phyloP scores from a whole-genome alignment of 2,113 vertebrate genomes.

The Callorhinus ursinus region DNA sequence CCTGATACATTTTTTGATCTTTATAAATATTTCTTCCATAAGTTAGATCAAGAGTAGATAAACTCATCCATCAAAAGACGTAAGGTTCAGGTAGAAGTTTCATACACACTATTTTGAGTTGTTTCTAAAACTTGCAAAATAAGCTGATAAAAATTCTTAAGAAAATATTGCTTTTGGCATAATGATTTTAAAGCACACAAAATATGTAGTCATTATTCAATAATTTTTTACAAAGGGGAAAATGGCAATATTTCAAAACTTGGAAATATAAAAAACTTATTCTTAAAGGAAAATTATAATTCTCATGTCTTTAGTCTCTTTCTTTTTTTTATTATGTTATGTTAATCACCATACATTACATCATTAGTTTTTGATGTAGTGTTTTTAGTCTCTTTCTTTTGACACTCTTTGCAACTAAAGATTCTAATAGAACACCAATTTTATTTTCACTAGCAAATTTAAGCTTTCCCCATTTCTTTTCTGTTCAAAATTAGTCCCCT shows the following conservation, averaged over 20 bases:
- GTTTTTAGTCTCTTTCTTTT: neutral
- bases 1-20: neutral
- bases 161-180: slow-evolving; percentile 28
- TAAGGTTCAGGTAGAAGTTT: neutral
- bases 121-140: slow-evolving; percentile 36
- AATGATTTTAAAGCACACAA: slow-evolving; percentile 28
- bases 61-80: slow-evolving; percentile 4
- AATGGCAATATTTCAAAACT: neutral
- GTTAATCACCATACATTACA: no score
- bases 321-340: neutral
- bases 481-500: neutral
- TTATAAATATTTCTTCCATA: slow-evolving; percentile 45
- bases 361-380: no score
- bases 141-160: neutral
- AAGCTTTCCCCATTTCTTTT: neutral
- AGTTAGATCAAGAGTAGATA: slow-evolving; percentile 13
- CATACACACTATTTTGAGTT: slow-evolving; percentile 11
- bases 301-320: neutral
- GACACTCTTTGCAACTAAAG: neutral
- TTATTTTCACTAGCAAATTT: slow-evolving; percentile 14
- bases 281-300: neutral
- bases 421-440: neutral
- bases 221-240: neutral
- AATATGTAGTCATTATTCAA: neutral
- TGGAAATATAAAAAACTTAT: neutral